These are phyloP conservation scores for Gallinago solitaria DNA, from an alignment of 2,797 vertebrate genomes.

Conservation along the genomic window DNA sequence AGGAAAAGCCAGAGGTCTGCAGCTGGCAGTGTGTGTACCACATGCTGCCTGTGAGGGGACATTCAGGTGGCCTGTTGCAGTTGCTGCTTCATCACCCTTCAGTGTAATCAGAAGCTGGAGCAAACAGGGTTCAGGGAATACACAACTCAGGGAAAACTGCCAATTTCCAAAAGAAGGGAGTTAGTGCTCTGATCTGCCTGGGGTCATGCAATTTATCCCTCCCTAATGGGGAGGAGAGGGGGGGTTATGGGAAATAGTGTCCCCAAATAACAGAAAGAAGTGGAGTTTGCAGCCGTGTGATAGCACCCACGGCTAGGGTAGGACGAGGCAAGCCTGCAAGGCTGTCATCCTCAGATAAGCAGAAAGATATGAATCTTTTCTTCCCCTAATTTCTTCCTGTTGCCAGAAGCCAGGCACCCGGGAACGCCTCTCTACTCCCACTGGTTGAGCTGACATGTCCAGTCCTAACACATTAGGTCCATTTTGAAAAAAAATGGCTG, in stretches of 20 bases:
- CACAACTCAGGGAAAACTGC: neutral
- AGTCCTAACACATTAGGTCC: neutral
- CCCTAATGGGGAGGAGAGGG: fast-evolving
- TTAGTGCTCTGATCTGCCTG: neutral
- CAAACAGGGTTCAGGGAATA: neutral
- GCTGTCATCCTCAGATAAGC: neutral
- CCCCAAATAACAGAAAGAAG: neutral
- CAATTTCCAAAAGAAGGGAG: neutral
- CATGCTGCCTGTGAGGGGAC: neutral
- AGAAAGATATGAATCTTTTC: neutral
- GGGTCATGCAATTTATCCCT: neutral
- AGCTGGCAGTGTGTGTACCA: neutral
- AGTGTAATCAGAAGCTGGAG: neutral
- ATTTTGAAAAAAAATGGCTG: neutral
- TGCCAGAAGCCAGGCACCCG: neutral
- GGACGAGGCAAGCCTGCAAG: neutral
- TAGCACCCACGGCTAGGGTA: neutral
- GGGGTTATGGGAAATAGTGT: neutral
- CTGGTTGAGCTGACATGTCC: neutral
- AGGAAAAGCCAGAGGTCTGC: neutral
- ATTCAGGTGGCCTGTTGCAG: fast-evolving
- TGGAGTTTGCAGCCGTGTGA: neutral
- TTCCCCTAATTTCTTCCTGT: neutral
- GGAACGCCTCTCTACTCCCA: neutral
- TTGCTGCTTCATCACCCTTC: neutral